Conservation (phyloP, 2,797 vertebrate genomes). For the Siniperca undulata region DNA sequence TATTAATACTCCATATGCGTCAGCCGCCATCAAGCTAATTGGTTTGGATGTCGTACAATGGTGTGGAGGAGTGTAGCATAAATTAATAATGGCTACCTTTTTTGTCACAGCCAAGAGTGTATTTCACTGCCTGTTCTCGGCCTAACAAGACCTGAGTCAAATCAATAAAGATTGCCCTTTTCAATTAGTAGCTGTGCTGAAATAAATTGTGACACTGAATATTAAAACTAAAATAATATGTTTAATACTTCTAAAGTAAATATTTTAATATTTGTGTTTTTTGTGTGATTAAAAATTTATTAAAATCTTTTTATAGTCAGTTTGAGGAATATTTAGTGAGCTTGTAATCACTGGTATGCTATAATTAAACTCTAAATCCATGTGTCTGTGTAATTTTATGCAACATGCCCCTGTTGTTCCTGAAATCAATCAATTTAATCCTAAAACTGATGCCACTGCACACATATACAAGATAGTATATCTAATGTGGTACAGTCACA, state of each 20-base stretch:
- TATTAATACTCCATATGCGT: slow-evolving; percentile 82
- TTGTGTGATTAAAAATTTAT: not conserved
- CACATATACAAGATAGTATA: not conserved
- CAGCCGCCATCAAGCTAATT: slow-evolving; percentile 87
- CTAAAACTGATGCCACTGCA: not conserved
- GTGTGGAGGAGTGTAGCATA: slow-evolving; percentile 78
- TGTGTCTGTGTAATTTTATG: not conserved
- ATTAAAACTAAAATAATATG: slow-evolving; percentile 3
- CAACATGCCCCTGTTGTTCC: not conserved
- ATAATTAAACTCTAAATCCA: not conserved
- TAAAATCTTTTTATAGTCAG: not conserved
- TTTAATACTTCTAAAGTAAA: slow-evolving; percentile 8
- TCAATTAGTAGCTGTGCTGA: slow-evolving; percentile 12
- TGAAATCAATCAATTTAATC: not conserved
- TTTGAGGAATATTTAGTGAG: not conserved
- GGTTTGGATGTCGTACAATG: slow-evolving; percentile 85
- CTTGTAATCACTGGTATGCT: not conserved
- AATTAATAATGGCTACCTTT: slow-evolving; percentile 86
- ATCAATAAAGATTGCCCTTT: slow-evolving; percentile 55
- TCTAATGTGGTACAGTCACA: not conserved
- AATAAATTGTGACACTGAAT: slow-evolving; percentile 19
- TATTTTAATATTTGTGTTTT: not conserved
- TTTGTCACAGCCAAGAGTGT: slow-evolving; percentile 80
- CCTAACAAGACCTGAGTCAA: slow-evolving; percentile 59
- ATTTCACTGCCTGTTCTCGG: slow-evolving; percentile 74